Conservation (phyloP, 2,113 vertebrate species). For the Chloropsis hardwickii region DNA sequence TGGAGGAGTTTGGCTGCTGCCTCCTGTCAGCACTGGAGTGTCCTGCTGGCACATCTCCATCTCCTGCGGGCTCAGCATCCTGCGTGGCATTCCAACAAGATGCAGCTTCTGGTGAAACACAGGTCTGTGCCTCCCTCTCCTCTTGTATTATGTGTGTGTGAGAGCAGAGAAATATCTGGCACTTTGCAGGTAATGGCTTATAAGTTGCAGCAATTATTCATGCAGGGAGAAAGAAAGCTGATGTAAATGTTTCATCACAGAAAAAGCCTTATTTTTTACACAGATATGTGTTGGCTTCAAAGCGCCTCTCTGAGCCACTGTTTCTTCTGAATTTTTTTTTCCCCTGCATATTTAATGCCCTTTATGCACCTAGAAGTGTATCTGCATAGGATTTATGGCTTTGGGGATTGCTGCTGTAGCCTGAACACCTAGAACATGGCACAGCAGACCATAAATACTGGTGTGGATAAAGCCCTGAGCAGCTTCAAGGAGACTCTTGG, state of each 20-base stretch:
- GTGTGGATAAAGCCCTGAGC: background rate
- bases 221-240: background rate
- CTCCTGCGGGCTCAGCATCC: background rate
- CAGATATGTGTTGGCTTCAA: background rate
- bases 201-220: background rate
- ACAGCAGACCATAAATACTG: background rate
- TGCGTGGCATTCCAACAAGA: accelerated
- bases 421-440: background rate
- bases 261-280: background rate
- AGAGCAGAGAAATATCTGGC: background rate
- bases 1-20: background rate
- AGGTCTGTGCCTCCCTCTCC: background rate
- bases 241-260: background rate
- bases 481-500: background rate
- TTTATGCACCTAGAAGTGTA: background rate
- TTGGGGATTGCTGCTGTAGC: background rate
- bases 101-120: background rate
- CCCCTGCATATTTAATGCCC: background rate
- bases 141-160: background rate
- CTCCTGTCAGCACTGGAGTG: background rate
- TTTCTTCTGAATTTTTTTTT: background rate
- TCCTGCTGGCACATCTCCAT: accelerated
- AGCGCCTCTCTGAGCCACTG: background rate
- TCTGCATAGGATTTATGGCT: background rate
- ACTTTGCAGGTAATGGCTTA: background rate